Evolutionary conservation across 2,113 vertebrate species (phyloP), one percentile per base, ranked within the genome.

Genomic region (Vidua chalybeata): DNA sequence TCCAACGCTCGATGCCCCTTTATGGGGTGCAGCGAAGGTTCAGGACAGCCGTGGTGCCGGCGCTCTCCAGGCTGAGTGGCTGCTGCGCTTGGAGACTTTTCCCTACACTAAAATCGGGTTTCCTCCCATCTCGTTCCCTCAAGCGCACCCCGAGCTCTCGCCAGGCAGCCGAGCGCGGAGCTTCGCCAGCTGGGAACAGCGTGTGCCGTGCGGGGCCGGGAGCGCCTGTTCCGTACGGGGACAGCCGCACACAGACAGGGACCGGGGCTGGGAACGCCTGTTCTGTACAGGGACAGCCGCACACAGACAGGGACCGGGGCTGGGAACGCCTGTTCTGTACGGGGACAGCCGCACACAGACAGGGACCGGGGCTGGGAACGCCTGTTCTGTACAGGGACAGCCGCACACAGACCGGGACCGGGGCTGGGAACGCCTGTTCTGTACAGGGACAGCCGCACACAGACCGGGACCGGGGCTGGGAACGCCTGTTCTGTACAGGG

Each of bases 1-100:
- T 27, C 22, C 17, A 15, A 1, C 0, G 2, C 41, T n/a, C 7
- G 0, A 2, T 5, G 24, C 6, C 22, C 14, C 15, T 24, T 24
- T 3, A 1, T 39, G 63, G 15, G 28, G 21, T 22, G 27, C 73
- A 23, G 77, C 10, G 1, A 6, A 27, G 48, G 56, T 9, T 54
- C 33, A 4, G 39, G 15, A 13, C 37, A 31, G 48, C 48, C 4
- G 21, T 8, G 39, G 8, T 31, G 37, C 31, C 2, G 2, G 9
- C 17, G 63, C 48, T 15, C 1, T 14, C 13, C 1, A 1, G 37
- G n/a, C 35, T 5, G 30, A n/a, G 51, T 0, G 5, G 27, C 31
- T 28, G 75, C 62, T 14, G 79, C 79, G 46, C 22, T 6, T 2
- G 0, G 4, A 17, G 23, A 23, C 12, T 2, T 68, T n/a, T 35